Conservation (phyloP, 2,888 invertebrate species). For the Acleris sparsana region DNA sequence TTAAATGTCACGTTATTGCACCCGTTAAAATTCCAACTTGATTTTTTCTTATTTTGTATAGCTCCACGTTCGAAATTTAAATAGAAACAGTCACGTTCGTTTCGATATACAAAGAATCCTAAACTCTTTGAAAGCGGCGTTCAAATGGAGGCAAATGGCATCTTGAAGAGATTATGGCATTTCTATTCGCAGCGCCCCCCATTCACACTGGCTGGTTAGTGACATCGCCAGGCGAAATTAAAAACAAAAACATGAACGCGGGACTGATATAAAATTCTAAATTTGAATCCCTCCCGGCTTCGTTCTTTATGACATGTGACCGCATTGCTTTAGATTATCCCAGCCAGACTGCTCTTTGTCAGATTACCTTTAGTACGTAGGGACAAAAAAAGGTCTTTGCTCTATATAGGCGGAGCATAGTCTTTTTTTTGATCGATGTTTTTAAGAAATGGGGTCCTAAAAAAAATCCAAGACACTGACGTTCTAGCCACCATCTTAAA, state of each 20-base stretch:
- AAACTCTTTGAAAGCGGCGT: slow-evolving; percentile 8
- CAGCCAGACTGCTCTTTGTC: slow-evolving; percentile 12
- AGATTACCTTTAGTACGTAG: not conserved
- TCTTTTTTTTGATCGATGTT: too few relatives aligned
- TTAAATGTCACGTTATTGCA: slow-evolving; percentile 50
- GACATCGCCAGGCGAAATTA: slow-evolving; percentile 65
- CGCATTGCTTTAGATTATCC: slow-evolving; percentile 50
- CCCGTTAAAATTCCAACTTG: slow-evolving; percentile 31
- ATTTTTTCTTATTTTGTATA: slow-evolving; percentile 20
- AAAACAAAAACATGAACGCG: slow-evolving; percentile 58
- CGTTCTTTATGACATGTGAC: slow-evolving; percentile 52
- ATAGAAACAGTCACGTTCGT: slow-evolving; percentile 21
- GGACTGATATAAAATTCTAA: slow-evolving; percentile 79
- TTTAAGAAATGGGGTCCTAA: too few relatives aligned
- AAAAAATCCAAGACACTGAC: too few relatives aligned
- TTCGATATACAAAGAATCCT: slow-evolving; percentile 9
- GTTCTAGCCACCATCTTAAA: too few relatives aligned
- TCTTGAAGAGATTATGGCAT: slow-evolving; percentile 36
- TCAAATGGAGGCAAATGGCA: slow-evolving; percentile 22
- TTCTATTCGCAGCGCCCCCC: slow-evolving; percentile 65
- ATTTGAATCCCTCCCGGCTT: slow-evolving; percentile 67
- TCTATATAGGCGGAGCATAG: too few relatives aligned
- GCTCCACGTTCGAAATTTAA: slow-evolving; percentile 14
- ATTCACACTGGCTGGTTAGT: slow-evolving; percentile 71
- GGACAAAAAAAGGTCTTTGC: too few relatives aligned